These are phyloP conservation scores for Cynocephalus volans DNA, from an alignment of 2,113 vertebrate species.

Conservation along the genomic window DNA sequence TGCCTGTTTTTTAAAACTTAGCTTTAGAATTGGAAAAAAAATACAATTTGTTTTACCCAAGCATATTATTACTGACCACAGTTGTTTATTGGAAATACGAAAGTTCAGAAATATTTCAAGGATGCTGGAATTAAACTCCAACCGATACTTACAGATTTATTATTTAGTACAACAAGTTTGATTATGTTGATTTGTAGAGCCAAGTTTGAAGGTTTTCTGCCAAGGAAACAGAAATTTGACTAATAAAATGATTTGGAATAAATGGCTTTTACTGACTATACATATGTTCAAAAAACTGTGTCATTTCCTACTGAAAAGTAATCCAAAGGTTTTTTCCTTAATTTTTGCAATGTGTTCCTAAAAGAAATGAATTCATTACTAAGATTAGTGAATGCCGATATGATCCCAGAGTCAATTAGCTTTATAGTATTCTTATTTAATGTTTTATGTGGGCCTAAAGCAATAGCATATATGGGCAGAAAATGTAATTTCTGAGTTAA, in stretches of 20 bases:
- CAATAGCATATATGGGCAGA: not conserved
- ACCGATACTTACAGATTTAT: constrained; percentile 82
- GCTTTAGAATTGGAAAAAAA: constrained; percentile 4
- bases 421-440: not conserved
- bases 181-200: constrained; percentile 75
- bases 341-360: not conserved
- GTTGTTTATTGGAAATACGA: constrained; percentile 65
- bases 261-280: constrained; percentile 30
- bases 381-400: not conserved
- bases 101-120: constrained; percentile 87
- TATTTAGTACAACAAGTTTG: constrained; percentile 79
- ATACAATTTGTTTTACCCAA: not conserved
- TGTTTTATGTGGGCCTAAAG: not conserved
- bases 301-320: not conserved
- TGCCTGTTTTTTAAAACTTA: not conserved
- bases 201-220: constrained; percentile 68
- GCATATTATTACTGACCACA: not conserved
- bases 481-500: not conserved
- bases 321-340: not conserved
- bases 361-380: not conserved
- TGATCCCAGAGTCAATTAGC: not conserved
- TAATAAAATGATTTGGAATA: constrained; percentile 65
- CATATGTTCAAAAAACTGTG: not conserved
- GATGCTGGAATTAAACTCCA: constrained; percentile 79
- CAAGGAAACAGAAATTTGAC: constrained; percentile 66